Evolutionary conservation across 2,797 vertebrate species (phyloP).

Genomic region (Staurois parvus): DNA sequence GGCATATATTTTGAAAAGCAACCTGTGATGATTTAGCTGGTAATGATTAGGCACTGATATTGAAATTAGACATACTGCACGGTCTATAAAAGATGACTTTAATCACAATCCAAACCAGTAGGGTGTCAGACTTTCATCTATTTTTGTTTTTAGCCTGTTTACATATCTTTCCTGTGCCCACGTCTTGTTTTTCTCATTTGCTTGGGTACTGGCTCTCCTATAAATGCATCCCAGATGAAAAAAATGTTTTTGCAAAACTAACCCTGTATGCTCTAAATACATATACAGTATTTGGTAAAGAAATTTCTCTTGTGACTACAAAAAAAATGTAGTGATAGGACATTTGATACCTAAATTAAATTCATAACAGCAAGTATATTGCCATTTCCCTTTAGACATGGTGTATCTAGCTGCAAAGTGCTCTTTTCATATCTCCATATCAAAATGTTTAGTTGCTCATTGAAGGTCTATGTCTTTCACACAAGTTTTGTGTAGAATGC

Average conservation of each 20-base stretch:
- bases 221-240: neutral
- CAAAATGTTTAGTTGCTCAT: too few relatives aligned
- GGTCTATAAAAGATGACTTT: neutral
- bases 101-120: neutral
- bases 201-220: neutral
- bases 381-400: too few relatives aligned
- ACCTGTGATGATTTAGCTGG: neutral
- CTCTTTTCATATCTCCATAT: too few relatives aligned
- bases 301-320: too few relatives aligned
- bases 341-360: too few relatives aligned
- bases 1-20: neutral
- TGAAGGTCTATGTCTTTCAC: too few relatives aligned
- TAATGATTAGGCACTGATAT: conserved; percentile 3
- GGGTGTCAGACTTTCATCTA: neutral
- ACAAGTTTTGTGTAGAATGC: too few relatives aligned
- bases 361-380: too few relatives aligned
- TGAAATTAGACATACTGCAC: neutral
- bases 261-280: neutral
- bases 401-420: too few relatives aligned
- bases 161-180: neutral
- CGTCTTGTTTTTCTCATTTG: neutral
- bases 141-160: neutral
- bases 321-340: too few relatives aligned
- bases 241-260: too few relatives aligned
- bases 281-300: too few relatives aligned